Evolutionary conservation across 2,797 vertebrate species (phyloP).

Genomic region (Sebastes reedi): DNA sequence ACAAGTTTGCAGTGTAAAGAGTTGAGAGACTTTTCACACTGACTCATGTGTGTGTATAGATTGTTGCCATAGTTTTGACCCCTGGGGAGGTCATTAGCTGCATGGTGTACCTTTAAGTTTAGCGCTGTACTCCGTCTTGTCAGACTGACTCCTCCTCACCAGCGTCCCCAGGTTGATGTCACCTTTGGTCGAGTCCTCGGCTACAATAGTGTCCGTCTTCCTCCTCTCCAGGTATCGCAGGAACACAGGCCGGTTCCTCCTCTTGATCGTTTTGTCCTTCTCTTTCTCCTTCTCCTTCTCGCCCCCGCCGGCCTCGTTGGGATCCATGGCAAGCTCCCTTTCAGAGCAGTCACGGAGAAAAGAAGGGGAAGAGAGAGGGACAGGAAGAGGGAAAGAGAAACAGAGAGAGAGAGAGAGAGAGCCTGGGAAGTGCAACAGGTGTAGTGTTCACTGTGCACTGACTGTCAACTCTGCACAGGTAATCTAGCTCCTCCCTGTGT

Average conservation of each 20-base stretch:
- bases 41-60: constrained; percentile 34
- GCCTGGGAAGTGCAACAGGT: constrained; percentile 80
- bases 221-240: constrained; percentile 93
- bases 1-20: constrained; percentile 16
- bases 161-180: constrained; percentile 85
- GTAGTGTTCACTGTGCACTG: constrained; percentile 77
- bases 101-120: constrained; percentile 93
- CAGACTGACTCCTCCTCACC: constrained; percentile 94
- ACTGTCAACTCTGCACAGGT: constrained; percentile 82
- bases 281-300: constrained; percentile 81
- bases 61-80: constrained; percentile 74
- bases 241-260: constrained; percentile 87
- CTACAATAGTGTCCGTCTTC: constrained; percentile 92
- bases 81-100: constrained; percentile 59
- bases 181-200: constrained; percentile 79
- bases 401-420: constrained; percentile 32
- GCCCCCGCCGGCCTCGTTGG: constrained; percentile 72
- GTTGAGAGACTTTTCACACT: constrained; percentile 12
- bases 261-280: constrained; percentile 78
- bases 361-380: constrained; percentile 44
- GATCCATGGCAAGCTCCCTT: constrained; percentile 77
- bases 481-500: constrained; percentile 83
- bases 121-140: constrained; percentile 95
- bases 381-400: constrained; percentile 26
- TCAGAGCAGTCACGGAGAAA: constrained; percentile 32